Evolutionary conservation across 64 coral and sea anemone genomes (phyloP).

Genomic region (Cladopsammia gracilis): DNA sequence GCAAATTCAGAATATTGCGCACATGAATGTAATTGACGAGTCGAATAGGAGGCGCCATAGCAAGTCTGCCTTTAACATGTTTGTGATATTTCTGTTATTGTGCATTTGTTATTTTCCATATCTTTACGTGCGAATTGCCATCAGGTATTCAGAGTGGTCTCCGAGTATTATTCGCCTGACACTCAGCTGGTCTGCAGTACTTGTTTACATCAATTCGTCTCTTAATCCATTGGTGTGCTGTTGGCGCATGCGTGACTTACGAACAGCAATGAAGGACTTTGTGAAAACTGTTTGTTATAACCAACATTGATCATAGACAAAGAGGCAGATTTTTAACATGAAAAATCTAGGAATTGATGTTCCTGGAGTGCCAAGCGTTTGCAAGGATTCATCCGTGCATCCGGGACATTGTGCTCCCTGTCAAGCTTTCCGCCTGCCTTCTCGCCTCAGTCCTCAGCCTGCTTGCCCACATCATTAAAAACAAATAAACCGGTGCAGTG

Average conservation of each 20-base stretch:
- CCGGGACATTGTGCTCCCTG: too few relatives aligned
- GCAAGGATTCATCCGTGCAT: too few relatives aligned
- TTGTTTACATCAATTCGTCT: slow-evolving; percentile 22
- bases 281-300: background rate
- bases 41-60: background rate
- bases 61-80: background rate
- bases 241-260: slow-evolving; percentile 33
- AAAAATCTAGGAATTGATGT: too few relatives aligned
- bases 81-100: background rate
- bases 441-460: too few relatives aligned
- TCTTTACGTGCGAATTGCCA: background rate
- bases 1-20: background rate
- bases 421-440: too few relatives aligned
- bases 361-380: too few relatives aligned
- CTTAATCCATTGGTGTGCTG: slow-evolving; percentile 13
- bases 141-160: background rate
- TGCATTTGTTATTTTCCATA: background rate
- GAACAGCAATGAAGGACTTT: background rate
- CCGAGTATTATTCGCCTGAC: background rate
- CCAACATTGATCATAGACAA: background rate
- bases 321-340: background rate
- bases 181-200: background rate
- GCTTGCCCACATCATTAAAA: too few relatives aligned
- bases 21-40: background rate
- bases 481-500: too few relatives aligned